Evolutionary conservation across 2,888 invertebrate genomes (phyloP), one percentile per base, ranked within the genome.

Genomic region (Allacma fusca): DNA sequence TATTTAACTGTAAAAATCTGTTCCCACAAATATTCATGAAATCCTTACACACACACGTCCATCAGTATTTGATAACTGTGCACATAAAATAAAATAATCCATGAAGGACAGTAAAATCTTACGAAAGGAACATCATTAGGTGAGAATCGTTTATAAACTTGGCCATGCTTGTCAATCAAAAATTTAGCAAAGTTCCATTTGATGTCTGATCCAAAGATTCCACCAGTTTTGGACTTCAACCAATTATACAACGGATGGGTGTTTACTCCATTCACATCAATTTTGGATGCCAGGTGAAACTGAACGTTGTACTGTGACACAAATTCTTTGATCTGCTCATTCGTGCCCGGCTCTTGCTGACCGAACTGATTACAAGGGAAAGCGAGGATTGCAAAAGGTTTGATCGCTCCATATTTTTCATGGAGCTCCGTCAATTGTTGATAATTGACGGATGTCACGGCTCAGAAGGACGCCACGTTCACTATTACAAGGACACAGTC

Each of bases 181-280:
- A 95, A 96, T 86, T 96, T 96, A 0, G 94, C 92, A 86, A 94
- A 96, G 87, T 96, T 95, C 95, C 95, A 95, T 86, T 94, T 94
- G 82, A 95, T 93, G 80, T 90, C 90, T 86, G 92, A 83, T n/a
- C 50, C 26, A 26, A 44, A 44, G 57, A 76, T 80, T 87, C 76
- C 76, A 21, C 82, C 81, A 24, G 80, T 79, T 72, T 82, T 79
- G 12, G 70, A n/a, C 57, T 82, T 81, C 77, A 82, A 34, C 59
- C 78, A 82, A 57, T 81, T 88, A 88, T 89, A 93, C 21, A 94
- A 85, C 0, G 93, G 92, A 85, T 91, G 89, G 0, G 92, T 89
- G 78, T 89, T 87, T 1, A 89, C 88, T 0, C 93, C 93, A 84
- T 93, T 93, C 0, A 93, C 93, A 76, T 93, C 89, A 0, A 92